Evolutionary conservation across 2,888 invertebrate genomes (phyloP), one percentile per base, ranked within the genome.

Genomic region (Cosmia pyralina): DNA sequence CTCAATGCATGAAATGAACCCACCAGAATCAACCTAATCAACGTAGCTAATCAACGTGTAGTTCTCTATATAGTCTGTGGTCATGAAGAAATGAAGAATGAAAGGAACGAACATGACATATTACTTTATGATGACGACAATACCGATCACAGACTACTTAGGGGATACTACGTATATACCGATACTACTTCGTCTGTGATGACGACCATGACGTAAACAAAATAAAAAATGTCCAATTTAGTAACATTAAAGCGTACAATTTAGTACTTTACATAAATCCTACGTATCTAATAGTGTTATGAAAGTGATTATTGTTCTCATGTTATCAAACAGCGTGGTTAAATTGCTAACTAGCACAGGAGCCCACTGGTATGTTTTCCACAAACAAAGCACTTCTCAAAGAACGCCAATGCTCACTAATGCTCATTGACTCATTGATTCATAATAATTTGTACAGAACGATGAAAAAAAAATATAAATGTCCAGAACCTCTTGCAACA

Each of bases 181-280:
- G n/a, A n/a, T n/a, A n/a, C 38, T 38, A 38, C 38, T 38, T 38
- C 2, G 38, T 38, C 38, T 38, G 38, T 38, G 38, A 19, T 46
- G 63, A 48, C 55, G 34, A 64, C 64, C 75, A 82, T 86, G 88
- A 86, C 88, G 79, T 81, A 82, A 84, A 82, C 79, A 82, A 86
- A 77, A 77, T 76, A 83, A 65, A 69, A 53, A 48, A 38, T 38
- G 38, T 38, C 38, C 38, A 38, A 38, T 38, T 44, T 34, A 55
- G 34, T 46, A 62, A 0, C 22, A 79, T 28, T 22, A 72, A 59
- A 52, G 10, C 63, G 19, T 55, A 60, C 4, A 48, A 60, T 73
- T 72, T n/a, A 48, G 63, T 64, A 62, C 5, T 58, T 15, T 48
- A 57, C 7, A 58, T 66, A 22, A 70, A 64, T 59, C 41, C 48